Conservation (phyloP, 2,113 vertebrate species). For the Myanophis thanlyinensis region DNA sequence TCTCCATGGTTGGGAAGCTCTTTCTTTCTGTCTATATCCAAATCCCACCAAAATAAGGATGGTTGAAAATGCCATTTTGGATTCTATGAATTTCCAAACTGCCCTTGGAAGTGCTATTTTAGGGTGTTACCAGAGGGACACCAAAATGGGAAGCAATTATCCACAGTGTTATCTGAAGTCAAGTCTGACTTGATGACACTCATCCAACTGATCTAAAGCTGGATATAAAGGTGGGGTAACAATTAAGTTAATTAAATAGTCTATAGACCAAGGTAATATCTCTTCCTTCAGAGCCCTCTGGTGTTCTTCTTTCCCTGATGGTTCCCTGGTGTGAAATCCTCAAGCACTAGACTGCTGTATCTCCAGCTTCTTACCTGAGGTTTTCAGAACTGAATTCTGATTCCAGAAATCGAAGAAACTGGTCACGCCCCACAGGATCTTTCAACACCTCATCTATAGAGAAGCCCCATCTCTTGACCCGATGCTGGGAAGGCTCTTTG, state of each 20-base stretch:
- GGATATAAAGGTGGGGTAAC: not conserved
- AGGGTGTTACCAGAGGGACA: not conserved
- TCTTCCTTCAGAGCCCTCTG: not conserved
- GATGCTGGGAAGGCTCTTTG: conserved; percentile 90
- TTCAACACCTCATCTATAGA: conserved; percentile 90
- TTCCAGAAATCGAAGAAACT: conserved; percentile 94
- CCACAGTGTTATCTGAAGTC: not conserved
- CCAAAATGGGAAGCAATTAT: not conserved
- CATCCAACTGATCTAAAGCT: not conserved
- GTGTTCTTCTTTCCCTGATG: not conserved
- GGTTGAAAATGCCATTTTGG: not conserved
- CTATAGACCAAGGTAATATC: fast-evolving
- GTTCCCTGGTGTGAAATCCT: not conserved
- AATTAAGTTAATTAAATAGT: not conserved
- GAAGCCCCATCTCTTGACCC: conserved; percentile 94
- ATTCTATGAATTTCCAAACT: not conserved
- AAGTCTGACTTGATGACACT: not conserved
- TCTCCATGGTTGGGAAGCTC: not conserved
- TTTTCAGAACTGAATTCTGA: conserved; percentile 99
- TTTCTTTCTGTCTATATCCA: not conserved
- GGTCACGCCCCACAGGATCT: conserved; percentile 87
- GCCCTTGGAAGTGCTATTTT: not conserved
- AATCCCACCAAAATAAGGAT: not conserved
- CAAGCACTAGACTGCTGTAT: not conserved
- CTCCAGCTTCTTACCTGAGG: conserved; percentile 77